A percentile compares a stretch with the other conserved stretches of the same genome.
Evolutionary conservation across 2,888 invertebrate genomes (phyloP).

Genomic region (Neria commutata): DNA sequence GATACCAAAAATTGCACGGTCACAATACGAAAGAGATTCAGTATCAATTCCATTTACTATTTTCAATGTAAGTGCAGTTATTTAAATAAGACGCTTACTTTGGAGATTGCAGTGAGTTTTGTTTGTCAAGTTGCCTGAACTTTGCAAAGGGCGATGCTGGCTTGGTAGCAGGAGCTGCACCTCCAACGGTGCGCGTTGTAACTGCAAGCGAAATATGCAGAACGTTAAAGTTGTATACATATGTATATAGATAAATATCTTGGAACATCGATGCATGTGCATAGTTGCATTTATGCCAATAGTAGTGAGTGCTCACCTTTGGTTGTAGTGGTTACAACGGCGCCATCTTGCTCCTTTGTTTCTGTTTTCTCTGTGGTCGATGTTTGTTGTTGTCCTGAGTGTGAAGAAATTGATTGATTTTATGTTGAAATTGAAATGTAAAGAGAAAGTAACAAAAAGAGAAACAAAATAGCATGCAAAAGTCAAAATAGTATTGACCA

Average conservation of each 20-base stretch:
- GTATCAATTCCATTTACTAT: too few species aligned
- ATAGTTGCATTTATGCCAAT: not conserved
- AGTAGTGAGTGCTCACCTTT: conserved; percentile 65
- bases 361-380: conserved; percentile 62
- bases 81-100: conserved; percentile 67
- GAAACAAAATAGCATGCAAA: conserved; percentile 35
- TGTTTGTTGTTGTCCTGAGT: conserved; percentile 45
- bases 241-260: conserved; percentile 1
- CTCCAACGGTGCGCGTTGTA: conserved; percentile 65
- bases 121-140: conserved; percentile 89
- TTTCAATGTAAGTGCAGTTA: too few species aligned
- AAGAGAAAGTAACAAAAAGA: conserved; percentile 32
- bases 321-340: conserved; percentile 67
- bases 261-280: not conserved
- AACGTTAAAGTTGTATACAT: not conserved
- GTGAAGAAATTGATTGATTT: conserved; percentile 38
- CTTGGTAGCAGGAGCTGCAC: conserved; percentile 66
- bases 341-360: conserved; percentile 67
- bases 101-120: conserved; percentile 77
- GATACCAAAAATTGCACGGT: too few species aligned
- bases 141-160: conserved; percentile 87
- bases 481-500: conserved; percentile 4
- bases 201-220: conserved; percentile 41
- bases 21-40: too few species aligned
- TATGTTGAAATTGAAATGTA: conserved; percentile 10